Base-by-base conservation (phyloP, 2,797 vertebrate genomes). In the Pagetopsis macropterus region DNA sequence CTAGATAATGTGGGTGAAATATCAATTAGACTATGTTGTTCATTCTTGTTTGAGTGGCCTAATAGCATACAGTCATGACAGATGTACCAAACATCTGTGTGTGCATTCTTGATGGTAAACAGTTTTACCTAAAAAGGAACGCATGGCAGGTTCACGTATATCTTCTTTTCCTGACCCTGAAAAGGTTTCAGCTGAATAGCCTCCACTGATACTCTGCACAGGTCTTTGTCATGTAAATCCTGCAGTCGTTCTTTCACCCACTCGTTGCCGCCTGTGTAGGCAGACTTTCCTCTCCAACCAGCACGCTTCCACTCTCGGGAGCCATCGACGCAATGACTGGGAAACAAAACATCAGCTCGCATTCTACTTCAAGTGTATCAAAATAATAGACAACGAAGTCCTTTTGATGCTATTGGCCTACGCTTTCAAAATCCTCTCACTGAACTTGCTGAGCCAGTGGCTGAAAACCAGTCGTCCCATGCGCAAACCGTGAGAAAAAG, bases 211-310 rank as follows among this genome's bases (percentile, higher is more conserved):
- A 27, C 50, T 67, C 77, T 62, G 52, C 72, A 31, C 67, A 40
- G 72, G 67, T 89, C 91, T 92, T 93, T 93, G 88, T 93, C 85
- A 91, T 93, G 91, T 78, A 89, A 91, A 94, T 91, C 57, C 65
- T 65, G 68, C 65, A 70, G 76, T 75, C 83, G 68, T 65, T 75
- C 59, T 74, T 64, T 83, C 76, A 71, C 65, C 75, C 70, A 68
- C 73, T 86, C 76, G 44, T 15, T 27, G 41, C 75, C 71, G 37
- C 72, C 69, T 82, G 76, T 70, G 78, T 83, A 75, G 72, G 60
- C 64, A 77, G 78, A 79, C 79, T 87, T 79, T 63, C 49, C 61
- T 67, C 50, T 45, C 51, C 14, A 17, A 12, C 27, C 70, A 70
- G 72, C 40, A 46, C 46, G 58, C 66, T 57, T 71, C 45, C 70